These are phyloP conservation scores for Diplogasteroides magnus DNA, from an alignment of 1,140 invertebrate genomes.

Conservation along the genomic window DNA sequence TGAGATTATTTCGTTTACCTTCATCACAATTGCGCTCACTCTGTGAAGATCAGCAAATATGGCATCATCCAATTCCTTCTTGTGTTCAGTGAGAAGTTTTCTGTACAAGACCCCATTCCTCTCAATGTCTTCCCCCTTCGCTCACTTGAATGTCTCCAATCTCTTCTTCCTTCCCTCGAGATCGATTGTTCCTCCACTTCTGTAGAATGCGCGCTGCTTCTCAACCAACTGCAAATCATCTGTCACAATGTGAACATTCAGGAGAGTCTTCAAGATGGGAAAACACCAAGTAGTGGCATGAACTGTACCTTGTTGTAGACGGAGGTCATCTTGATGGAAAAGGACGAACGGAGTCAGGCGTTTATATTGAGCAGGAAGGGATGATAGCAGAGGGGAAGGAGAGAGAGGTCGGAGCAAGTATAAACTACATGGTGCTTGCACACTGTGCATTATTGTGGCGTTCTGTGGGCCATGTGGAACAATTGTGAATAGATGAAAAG, in stretches of 20 bases:
- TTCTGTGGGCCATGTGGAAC: no score
- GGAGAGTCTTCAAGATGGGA: no score
- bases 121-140: neutral
- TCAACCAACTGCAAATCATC: neutral
- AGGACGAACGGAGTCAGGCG: no score
- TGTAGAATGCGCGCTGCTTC: neutral
- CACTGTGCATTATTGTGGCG: no score
- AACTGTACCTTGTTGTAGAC: no score
- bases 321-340: no score
- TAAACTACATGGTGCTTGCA: no score
- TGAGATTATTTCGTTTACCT: neutral
- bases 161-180: neutral
- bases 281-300: no score
- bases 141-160: neutral
- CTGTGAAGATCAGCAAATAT: slow-evolving; percentile 44
- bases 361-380: no score
- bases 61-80: slow-evolving; percentile 37
- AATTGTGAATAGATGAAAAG: no score
- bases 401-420: no score
- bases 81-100: slow-evolving; percentile 35
- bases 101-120: slow-evolving; percentile 10
- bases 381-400: no score
- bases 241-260: neutral
- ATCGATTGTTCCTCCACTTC: neutral
- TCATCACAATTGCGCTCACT: neutral